Conservation (phyloP, 2,797 vertebrate genomes). For the Trichosurus vulpecula region DNA sequence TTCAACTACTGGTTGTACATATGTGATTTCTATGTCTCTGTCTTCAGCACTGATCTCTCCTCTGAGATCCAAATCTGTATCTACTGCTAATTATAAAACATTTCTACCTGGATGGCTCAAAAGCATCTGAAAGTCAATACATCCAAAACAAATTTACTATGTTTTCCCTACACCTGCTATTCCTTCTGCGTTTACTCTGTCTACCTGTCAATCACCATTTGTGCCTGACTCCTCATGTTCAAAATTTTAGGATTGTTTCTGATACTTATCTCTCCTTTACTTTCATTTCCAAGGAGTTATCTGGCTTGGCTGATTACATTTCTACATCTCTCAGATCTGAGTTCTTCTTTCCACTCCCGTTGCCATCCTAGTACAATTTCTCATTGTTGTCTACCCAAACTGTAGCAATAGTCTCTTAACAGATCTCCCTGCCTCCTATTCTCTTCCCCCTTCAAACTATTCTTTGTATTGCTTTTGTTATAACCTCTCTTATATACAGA, state of each 20-base stretch:
- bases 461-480: too few species aligned
- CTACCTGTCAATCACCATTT: not conserved
- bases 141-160: not conserved
- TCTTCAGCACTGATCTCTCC: not conserved
- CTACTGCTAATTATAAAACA: not conserved
- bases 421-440: too few species aligned
- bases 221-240: not conserved
- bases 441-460: too few species aligned
- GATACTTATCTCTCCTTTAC: not conserved
- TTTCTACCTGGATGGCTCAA: not conserved
- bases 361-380: too few species aligned
- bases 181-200: not conserved
- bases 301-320: too few species aligned
- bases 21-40: not conserved
- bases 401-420: too few species aligned
- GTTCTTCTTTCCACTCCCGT: too few species aligned
- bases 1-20: not conserved
- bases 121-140: not conserved
- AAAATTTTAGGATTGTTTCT: not conserved
- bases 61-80: not conserved
- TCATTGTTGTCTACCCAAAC: too few species aligned
- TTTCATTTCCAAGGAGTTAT: not conserved
- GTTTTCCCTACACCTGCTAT: not conserved
- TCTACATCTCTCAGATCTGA: too few species aligned
- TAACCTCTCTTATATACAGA: too few species aligned